Base-by-base conservation (phyloP, 2,797 vertebrate species). In the Lerista edwardsae region DNA sequence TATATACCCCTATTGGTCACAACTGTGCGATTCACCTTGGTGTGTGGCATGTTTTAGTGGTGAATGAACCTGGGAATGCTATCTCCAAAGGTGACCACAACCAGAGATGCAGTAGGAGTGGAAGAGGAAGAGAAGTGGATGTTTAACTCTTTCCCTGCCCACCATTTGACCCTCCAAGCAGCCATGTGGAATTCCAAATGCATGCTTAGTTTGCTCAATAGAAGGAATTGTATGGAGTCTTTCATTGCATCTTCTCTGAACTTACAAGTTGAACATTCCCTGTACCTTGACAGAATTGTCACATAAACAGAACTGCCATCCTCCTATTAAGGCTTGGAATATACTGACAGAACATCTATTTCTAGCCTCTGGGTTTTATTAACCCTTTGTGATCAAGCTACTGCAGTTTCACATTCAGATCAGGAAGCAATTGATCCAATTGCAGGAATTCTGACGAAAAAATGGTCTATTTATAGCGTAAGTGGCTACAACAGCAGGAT, bases 351-450 rank as follows among this genome's bases (percentile, higher is more conserved):
- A n/a, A 69, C 23, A 15, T 65, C 79, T 90, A 51, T 73, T 84
- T 91, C 69, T 36, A 87, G 25, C 31, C 64, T 55, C 51, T 80
- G 68, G 41, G 69, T 84, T 87, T 88, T 76, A 77, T 83, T 69
- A 80, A 87, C 64, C 62, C 84, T 80, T 80, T 84, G 76, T 86
- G 55, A 80, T 79, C 78, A 75, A 85, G 71, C 67, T 76, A 36
- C 62, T 81, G 29, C 21, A 34, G 23, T 86, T 91, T 80, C 68
- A 41, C 68, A 14, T 85, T 81, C 86, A 69, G 67, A 72, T 91
- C 83, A 89, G 89, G 72, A 91, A 93, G 78, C n/a, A 84, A 75
- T 44, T 74, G 76, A 89, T 74, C 34, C 84, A 75, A 41, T 84
- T 68, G 75, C 7, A 71, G 29, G 31, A 80, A 62, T 89, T 91